Conservation (phyloP, 2,797 vertebrate species). For the Pogoniulus pusillus region DNA sequence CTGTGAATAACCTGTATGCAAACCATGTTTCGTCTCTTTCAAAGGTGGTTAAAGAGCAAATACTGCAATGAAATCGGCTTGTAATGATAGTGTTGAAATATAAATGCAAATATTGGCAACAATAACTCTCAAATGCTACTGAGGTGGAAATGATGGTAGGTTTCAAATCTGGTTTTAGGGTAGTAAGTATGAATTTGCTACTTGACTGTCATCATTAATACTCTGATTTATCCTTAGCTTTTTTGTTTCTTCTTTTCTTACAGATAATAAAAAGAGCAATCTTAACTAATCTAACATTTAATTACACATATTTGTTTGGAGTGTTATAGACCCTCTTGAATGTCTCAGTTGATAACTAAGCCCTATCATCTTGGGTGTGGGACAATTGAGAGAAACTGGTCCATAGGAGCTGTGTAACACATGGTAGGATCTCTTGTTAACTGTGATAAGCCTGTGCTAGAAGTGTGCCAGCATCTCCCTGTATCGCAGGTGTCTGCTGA, state of each 20-base stretch:
- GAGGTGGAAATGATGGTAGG: background rate
- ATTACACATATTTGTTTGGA: background rate
- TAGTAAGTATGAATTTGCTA: background rate
- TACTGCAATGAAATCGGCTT: slow-evolving; percentile 3
- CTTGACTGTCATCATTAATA: background rate
- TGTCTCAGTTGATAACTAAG: background rate
- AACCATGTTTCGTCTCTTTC: slow-evolving; percentile 13
- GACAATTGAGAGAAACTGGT: background rate
- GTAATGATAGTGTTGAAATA: background rate
- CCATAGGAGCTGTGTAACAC: background rate
- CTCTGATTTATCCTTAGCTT: background rate
- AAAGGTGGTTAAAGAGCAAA: slow-evolving; percentile 3
- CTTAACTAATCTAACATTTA: background rate
- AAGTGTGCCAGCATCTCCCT: background rate
- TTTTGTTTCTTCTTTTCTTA: background rate
- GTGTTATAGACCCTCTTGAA: background rate
- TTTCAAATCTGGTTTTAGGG: background rate
- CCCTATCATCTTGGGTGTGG: background rate
- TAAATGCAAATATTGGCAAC: background rate
- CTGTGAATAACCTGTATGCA: background rate
- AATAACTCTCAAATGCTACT: background rate
- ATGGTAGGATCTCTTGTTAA: background rate
- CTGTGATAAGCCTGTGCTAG: background rate
- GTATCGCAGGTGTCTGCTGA: background rate
- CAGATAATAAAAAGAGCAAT: background rate